A percentile compares a stretch with the other conserved stretches of the same genome.
Conservation (phyloP, 2,797 vertebrate genomes). For the Holocentrus rufus region DNA sequence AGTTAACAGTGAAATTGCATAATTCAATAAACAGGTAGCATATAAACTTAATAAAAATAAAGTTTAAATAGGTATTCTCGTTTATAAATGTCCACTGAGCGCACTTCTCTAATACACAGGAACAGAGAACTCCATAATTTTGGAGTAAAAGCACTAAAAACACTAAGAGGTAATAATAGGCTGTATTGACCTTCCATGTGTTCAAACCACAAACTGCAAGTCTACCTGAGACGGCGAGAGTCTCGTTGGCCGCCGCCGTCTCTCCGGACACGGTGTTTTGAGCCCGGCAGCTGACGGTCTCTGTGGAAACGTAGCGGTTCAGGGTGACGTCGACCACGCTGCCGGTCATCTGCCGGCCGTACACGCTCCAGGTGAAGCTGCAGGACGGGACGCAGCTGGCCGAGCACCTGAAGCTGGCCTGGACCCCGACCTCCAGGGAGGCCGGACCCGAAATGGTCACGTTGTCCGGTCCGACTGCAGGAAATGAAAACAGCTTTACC, state of each 20-base stretch:
- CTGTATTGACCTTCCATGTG: neutral
- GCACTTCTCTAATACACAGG: too few species aligned
- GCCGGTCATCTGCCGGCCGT: slow-evolving; percentile 25
- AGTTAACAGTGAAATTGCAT: too few species aligned
- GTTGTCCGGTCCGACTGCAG: slow-evolving; percentile 46
- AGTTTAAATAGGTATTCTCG: too few species aligned
- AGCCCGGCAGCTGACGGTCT: slow-evolving; percentile 50
- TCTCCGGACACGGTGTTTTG: slow-evolving; percentile 18
- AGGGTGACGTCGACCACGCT: slow-evolving; percentile 31
- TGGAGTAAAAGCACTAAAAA: too few species aligned
- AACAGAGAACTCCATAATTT: too few species aligned
- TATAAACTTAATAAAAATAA: too few species aligned
- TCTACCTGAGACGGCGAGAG: slow-evolving; percentile 47
- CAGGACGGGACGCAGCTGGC: slow-evolving; percentile 53
- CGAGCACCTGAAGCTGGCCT: slow-evolving; percentile 33
- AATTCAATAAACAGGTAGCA: too few species aligned
- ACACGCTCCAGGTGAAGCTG: slow-evolving; percentile 46
- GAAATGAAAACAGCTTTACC: neutral
- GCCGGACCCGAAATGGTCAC: slow-evolving; percentile 45
- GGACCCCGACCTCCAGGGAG: slow-evolving; percentile 40
- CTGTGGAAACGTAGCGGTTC: slow-evolving; percentile 13
- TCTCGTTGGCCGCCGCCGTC: slow-evolving; percentile 2
- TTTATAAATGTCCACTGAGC: too few species aligned
- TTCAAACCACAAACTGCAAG: too few species aligned
- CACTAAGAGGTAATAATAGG: too few species aligned